Evolutionary conservation across 2,113 vertebrate species (phyloP).

Genomic region (Panthera leo): DNA sequence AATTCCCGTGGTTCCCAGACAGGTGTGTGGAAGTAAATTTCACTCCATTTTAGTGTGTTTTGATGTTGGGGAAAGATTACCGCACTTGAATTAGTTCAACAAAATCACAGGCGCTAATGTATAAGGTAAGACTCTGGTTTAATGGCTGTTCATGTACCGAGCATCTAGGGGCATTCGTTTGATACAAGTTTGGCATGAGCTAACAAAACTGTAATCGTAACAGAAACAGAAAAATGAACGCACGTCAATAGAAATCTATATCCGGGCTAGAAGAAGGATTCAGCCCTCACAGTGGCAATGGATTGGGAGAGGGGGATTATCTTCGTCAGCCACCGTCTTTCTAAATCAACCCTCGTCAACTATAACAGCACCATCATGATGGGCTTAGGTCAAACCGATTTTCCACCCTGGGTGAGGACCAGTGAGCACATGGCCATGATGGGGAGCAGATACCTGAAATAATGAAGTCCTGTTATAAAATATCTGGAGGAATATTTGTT

Average conservation of each 20-base stretch:
- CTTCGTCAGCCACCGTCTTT: not conserved
- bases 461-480: not conserved
- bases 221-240: not conserved
- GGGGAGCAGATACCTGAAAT: not conserved
- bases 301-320: not conserved
- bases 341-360: not conserved
- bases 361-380: not conserved
- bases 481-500: not conserved
- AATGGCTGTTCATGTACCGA: not conserved
- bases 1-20: constrained; percentile 47
- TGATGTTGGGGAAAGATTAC: constrained; percentile 35
- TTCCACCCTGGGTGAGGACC: not conserved
- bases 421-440: not conserved
- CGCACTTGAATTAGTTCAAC: not conserved
- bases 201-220: constrained; percentile 4
- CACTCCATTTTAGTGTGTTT: not conserved
- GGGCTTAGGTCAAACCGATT: not conserved
- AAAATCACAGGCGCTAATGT: not conserved
- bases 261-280: not conserved
- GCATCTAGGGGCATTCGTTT: not conserved
- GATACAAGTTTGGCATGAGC: not conserved
- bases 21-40: constrained; percentile 57
- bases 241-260: not conserved
- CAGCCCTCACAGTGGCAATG: not conserved
- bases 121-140: not conserved